Evolutionary conservation across 2,797 vertebrate species (phyloP).

Genomic region (Gallinago solitaria): DNA sequence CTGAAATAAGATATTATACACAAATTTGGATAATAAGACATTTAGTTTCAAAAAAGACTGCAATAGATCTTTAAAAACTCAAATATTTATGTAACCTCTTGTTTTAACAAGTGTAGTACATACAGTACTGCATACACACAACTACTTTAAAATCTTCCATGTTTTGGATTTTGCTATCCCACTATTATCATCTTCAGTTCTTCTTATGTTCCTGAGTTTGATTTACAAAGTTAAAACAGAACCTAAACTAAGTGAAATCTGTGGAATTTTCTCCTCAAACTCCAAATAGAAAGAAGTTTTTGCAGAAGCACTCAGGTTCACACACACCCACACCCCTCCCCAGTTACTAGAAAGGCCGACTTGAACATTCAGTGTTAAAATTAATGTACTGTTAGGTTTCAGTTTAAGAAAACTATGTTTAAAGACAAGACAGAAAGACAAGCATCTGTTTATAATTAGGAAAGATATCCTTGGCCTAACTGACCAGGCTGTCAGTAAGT

Average conservation of each 20-base stretch:
- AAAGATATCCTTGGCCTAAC: background rate
- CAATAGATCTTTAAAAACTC: background rate
- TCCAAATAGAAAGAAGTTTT: background rate
- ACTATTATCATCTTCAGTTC: background rate
- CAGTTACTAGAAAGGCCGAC: background rate
- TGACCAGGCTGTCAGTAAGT: background rate
- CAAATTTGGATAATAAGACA: background rate
- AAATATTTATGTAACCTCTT: constrained; percentile 31
- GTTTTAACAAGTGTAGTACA: background rate
- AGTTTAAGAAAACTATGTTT: background rate
- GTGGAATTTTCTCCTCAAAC: background rate
- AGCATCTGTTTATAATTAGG: background rate
- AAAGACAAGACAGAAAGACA: background rate
- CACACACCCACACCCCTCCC: too few relatives aligned
- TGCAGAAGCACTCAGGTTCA: background rate
- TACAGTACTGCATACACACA: background rate
- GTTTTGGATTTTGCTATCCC: background rate
- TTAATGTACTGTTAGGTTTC: background rate
- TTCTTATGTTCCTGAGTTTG: background rate
- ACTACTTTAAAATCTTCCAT: background rate
- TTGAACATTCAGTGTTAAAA: background rate
- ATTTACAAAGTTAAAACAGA: background rate
- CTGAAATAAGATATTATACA: background rate
- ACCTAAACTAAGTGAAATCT: background rate
- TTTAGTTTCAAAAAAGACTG: background rate